Conservation (phyloP, 1,140 invertebrate genomes). For the Drosophila eugracilis region DNA sequence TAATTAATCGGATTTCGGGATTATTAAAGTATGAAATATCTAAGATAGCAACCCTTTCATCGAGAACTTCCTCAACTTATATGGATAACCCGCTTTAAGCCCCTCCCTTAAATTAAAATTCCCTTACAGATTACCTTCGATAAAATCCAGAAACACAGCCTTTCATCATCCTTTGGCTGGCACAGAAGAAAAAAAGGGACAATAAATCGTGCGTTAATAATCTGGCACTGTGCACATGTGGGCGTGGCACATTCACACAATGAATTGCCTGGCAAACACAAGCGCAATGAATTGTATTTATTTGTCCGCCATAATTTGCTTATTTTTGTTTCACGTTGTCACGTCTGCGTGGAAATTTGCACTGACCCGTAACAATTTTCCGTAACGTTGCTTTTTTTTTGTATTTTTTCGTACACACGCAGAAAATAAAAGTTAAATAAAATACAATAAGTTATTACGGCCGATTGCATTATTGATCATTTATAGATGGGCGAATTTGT, state of each 20-base stretch:
- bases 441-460: constrained; percentile 69
- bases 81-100: not conserved
- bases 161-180: constrained; percentile 15
- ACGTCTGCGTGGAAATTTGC: constrained; percentile 58
- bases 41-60: no score
- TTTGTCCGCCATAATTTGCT: constrained; percentile 62
- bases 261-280: constrained; percentile 7
- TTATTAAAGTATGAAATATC: no score
- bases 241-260: constrained; percentile 39
- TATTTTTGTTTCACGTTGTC: constrained; percentile 54
- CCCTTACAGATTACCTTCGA: not conserved
- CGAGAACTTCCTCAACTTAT: no score
- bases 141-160: not conserved
- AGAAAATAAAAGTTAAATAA: constrained; percentile 57
- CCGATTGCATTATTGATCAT: constrained; percentile 71
- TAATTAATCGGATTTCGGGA: no score
- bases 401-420: constrained; percentile 13
- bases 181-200: constrained; percentile 45
- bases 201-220: constrained; percentile 67
- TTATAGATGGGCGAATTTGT: constrained; percentile 55
- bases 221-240: constrained; percentile 25
- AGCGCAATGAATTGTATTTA: constrained; percentile 59
- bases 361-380: constrained; percentile 66
- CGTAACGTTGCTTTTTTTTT: no score
- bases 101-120: constrained; percentile 3